Conservation (phyloP, 2,888 invertebrate species). For the Ormyrus rosae region DNA sequence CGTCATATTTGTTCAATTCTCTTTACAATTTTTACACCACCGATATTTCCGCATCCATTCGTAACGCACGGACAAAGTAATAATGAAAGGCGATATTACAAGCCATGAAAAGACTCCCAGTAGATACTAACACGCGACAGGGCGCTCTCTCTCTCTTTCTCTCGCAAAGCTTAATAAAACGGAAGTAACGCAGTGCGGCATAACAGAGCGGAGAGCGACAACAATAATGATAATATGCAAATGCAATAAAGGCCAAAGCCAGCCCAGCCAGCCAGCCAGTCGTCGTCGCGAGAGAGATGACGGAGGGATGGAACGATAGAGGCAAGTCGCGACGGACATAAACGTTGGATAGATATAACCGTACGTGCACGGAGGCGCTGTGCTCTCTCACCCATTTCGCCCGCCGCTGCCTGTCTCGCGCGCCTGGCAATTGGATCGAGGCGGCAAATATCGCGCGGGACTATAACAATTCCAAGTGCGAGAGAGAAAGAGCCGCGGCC, state of each 20-base stretch:
- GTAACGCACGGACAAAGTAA: too few species aligned
- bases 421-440: not conserved
- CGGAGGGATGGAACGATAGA: not conserved
- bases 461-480: constrained; percentile 4
- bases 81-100: too few species aligned
- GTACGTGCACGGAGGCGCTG: not conserved
- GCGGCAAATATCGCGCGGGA: not conserved
- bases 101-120: too few species aligned
- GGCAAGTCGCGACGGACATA: not conserved
- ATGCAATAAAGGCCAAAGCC: too few species aligned
- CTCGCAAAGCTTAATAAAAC: too few species aligned
- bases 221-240: not conserved
- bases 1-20: too few species aligned
- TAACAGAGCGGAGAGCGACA: not conserved
- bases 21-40: too few species aligned
- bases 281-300: not conserved
- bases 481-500: not conserved
- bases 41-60: too few species aligned
- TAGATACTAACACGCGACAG: too few species aligned
- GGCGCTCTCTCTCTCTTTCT: too few species aligned
- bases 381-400: not conserved
- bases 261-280: not conserved
- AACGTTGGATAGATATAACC: not conserved
- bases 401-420: not conserved
- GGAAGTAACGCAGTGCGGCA: not conserved